Percentiles rank a stretch among this genome's conserved stretches.
These are phyloP conservation scores for Acrobasis consociella DNA, from an alignment of 2,888 invertebrate genomes.

Conservation along the genomic window DNA sequence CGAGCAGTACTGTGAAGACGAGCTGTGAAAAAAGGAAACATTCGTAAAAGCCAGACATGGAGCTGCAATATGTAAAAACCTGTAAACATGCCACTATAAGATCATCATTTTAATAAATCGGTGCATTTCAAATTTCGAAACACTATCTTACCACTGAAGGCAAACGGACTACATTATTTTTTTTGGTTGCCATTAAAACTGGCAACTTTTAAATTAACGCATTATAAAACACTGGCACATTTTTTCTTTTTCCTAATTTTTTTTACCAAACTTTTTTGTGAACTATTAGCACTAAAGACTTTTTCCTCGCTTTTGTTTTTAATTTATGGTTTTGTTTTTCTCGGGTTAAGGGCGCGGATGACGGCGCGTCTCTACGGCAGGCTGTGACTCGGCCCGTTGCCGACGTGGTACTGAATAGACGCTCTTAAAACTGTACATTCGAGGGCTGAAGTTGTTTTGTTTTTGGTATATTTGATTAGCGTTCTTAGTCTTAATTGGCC, in stretches of 20 bases:
- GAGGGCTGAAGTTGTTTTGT: conserved; percentile 43
- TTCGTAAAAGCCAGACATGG: conserved; percentile 53
- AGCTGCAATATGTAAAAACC: conserved; percentile 68
- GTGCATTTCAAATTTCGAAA: conserved; percentile 51
- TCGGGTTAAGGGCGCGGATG: conserved; percentile 35
- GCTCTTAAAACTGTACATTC: conserved; percentile 48
- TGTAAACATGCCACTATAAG: conserved; percentile 72
- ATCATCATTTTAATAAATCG: conserved; percentile 48
- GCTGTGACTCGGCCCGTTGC: conserved; percentile 52
- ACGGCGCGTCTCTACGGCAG: conserved; percentile 37
- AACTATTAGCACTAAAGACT: conserved; percentile 35
- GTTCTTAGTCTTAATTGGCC: conserved; percentile 24
- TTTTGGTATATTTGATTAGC: conserved; percentile 42
- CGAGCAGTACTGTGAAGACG: conserved; percentile 28
- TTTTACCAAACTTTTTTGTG: conserved; percentile 10
- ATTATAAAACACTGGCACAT: conserved; percentile 28
- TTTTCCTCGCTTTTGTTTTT: conserved; percentile 42
- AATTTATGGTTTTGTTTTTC: conserved; percentile 40
- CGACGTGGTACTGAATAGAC: conserved; percentile 63
- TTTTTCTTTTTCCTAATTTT: conserved; percentile 44
- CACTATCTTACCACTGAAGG: conserved; percentile 76
- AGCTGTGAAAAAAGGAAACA: conserved; percentile 33
- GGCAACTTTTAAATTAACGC: conserved; percentile 37
- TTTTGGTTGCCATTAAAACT: conserved; percentile 68
- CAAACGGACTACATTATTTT: conserved; percentile 77